A percentile compares a stretch with the other conserved stretches of the same genome.
Evolutionary conservation across 2,113 vertebrate genomes (phyloP).

Genomic region (Eclectus roratus): DNA sequence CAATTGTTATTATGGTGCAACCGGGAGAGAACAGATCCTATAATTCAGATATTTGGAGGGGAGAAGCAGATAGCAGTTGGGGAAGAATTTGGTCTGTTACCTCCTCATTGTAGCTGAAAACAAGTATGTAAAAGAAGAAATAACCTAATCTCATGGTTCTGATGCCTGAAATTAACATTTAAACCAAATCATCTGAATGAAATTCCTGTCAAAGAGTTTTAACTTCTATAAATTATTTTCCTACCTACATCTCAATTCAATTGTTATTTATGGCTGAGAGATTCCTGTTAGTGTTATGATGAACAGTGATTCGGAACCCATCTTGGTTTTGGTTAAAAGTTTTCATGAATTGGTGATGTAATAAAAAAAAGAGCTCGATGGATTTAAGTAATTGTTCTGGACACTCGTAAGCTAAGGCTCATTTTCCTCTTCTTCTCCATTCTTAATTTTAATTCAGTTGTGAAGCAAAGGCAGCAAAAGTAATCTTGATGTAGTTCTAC

Average conservation of each 20-base stretch:
- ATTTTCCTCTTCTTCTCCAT: neutral
- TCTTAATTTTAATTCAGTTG: conserved; percentile 8
- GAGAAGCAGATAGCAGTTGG: neutral
- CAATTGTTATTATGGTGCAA: neutral
- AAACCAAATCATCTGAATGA: neutral
- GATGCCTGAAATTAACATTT: neutral
- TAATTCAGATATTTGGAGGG: neutral
- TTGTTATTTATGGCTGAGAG: neutral
- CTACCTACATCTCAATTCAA: neutral
- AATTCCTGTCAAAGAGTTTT: neutral
- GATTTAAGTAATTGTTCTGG: neutral
- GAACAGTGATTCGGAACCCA: neutral
- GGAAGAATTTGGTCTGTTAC: neutral
- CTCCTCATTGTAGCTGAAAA: neutral
- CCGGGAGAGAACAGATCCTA: neutral
- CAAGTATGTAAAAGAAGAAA: neutral
- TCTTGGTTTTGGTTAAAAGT: neutral
- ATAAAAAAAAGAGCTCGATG: conserved; percentile 20
- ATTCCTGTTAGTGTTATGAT: neutral
- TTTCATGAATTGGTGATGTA: neutral
- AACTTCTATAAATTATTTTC: neutral
- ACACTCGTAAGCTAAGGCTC: neutral
- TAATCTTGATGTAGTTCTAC: neutral
- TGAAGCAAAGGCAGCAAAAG: neutral
- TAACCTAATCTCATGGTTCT: neutral